Evolutionary conservation across 2,888 invertebrate genomes (phyloP), one percentile per base, ranked within the genome.

Genomic region (Graphium colonna): DNA sequence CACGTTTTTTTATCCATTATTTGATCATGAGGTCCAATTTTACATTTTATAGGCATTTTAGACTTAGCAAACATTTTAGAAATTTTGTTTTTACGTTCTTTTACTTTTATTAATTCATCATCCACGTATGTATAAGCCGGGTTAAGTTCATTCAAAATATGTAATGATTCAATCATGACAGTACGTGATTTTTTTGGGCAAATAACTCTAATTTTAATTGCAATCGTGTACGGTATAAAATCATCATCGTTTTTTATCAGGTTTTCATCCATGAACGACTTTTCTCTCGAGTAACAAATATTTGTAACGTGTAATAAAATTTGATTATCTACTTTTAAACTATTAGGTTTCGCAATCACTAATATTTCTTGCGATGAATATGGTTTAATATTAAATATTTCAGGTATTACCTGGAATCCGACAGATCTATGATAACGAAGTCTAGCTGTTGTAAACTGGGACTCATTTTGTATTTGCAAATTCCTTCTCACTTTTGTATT

Each of bases 381-480:
- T 0, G 91, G 83, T 17, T 64, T 59, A 47, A 92, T 64, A n/a
- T 58, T 65, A 55, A 83, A 80, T 28, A 62, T 68, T 21, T 66
- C 53, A 0, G 92, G 92, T 5, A 61, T 42, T 2, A 91, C 83
- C 46, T 78, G 71, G 56, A 85, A 78, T n/a, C 78, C 80, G 1
- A 80, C 68, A 1, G 74, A 68, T 68, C 77, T 81, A 1, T 75
- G 67, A 60, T 83, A 90, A 59, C 77, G 64, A 50, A 90, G 72
- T 58, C 75, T 82, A 1, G 91, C 75, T 1, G 84, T 68, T 18
- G 83, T 72, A 10, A 70, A 53, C 28, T 65, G 65, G 1, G 91
- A 91, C 17, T 79, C 72, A 66, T 92, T 92, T 58, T 63, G 69
- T 40, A 92, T 67, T 18, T 76, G 71, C 3, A 92, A 60, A 31